phyloP scores from a whole-genome alignment of 2,888 invertebrate species.

The Molorchus minor region DNA sequence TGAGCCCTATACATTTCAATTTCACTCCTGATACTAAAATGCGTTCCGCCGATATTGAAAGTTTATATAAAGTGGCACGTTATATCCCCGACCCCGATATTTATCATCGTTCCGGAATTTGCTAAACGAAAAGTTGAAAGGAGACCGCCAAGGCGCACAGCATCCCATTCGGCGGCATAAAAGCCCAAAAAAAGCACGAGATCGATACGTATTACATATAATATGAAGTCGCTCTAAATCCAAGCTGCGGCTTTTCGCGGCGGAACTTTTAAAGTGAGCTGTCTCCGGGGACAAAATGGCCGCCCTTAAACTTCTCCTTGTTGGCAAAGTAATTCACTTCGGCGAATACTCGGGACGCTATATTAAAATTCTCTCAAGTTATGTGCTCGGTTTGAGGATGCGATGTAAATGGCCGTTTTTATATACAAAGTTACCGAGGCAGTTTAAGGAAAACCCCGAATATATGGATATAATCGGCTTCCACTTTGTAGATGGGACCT shows the following conservation, averaged over 20 bases:
- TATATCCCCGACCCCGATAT: slow-evolving; percentile 23
- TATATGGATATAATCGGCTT: slow-evolving; percentile 21
- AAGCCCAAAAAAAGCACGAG: slow-evolving; percentile 11
- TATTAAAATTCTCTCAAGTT: slow-evolving; percentile 52
- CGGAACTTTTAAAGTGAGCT: slow-evolving; percentile 61
- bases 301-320: slow-evolving; percentile 39
- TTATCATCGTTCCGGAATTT: slow-evolving; percentile 32
- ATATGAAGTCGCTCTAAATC: slow-evolving; percentile 48
- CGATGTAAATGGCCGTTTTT: slow-evolving; percentile 59
- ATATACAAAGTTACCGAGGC: slow-evolving; percentile 44
- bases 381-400: slow-evolving; percentile 46
- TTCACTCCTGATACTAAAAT: not conserved
- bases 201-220: slow-evolving; percentile 58
- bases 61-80: slow-evolving; percentile 29
- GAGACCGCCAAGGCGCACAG: slow-evolving; percentile 32
- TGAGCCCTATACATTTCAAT: not conserved
- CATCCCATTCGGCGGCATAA: slow-evolving; percentile 34
- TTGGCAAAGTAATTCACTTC: slow-evolving; percentile 56
- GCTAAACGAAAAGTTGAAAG: slow-evolving; percentile 39
- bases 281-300: slow-evolving; percentile 60
- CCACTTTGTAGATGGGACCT: slow-evolving; percentile 6
- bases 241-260: slow-evolving; percentile 49
- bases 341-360: slow-evolving; percentile 55
- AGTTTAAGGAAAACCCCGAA: slow-evolving; percentile 28
- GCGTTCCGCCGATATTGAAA: slow-evolving; percentile 16